phyloP scores from a whole-genome alignment of 2,113 vertebrate genomes.

The Pithys albifrons region DNA sequence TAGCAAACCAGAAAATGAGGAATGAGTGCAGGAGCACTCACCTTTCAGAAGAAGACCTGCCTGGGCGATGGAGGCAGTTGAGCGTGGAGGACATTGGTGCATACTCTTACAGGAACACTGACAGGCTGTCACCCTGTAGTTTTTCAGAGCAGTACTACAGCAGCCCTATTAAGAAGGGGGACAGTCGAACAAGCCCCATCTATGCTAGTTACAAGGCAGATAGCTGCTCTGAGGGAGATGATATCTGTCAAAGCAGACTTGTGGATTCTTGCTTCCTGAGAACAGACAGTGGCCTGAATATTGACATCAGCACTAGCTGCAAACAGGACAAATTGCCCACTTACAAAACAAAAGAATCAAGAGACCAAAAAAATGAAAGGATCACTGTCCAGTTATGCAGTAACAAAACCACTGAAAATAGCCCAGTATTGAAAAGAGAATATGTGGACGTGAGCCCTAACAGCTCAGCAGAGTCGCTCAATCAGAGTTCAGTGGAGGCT shows the following conservation, averaged over 20 bases:
- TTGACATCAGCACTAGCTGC: constrained; percentile 75
- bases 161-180: constrained; percentile 75
- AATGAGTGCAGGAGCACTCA: constrained; percentile 82
- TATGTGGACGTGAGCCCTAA: constrained; percentile 82
- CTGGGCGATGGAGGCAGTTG: constrained; percentile 85
- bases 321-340: constrained; percentile 80
- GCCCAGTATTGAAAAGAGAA: constrained; percentile 75
- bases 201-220: constrained; percentile 83
- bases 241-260: constrained; percentile 82
- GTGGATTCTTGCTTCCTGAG: constrained; percentile 84
- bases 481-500: constrained; percentile 85
- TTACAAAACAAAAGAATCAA: constrained; percentile 78
- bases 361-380: constrained; percentile 83
- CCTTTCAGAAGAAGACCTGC: constrained; percentile 80
- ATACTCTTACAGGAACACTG: constrained; percentile 80
- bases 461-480: constrained; percentile 87
- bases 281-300: constrained; percentile 80
- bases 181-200: constrained; percentile 81
- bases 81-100: constrained; percentile 90
- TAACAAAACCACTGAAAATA: constrained; percentile 83
- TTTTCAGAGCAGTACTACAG: constrained; percentile 88
- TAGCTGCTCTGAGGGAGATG: constrained; percentile 89
- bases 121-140: constrained; percentile 83
- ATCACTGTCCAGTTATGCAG: constrained; percentile 82
- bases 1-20: constrained; percentile 80